These are phyloP conservation scores for Melanostigma gelatinosum DNA, from an alignment of 2,113 vertebrate species.

Conservation along the genomic window DNA sequence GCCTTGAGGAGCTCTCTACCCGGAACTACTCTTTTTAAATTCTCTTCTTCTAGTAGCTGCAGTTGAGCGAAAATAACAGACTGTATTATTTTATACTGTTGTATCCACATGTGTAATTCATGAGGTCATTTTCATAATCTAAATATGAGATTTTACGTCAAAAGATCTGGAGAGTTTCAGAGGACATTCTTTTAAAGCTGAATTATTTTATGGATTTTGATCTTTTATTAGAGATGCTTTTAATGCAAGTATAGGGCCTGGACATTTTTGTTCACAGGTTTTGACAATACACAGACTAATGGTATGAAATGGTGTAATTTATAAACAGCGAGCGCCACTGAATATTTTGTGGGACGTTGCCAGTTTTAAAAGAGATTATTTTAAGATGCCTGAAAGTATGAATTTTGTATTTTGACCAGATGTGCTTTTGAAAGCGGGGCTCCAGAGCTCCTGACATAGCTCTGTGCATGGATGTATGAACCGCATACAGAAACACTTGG, in stretches of 20 bases:
- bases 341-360: conserved; percentile 19
- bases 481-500: conserved; percentile 34
- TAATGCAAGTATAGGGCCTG: conserved; percentile 21
- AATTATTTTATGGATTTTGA: conserved; percentile 51
- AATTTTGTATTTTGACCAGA: conserved; percentile 17
- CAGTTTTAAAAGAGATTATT: conserved; percentile 46
- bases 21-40: conserved; percentile 14
- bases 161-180: conserved; percentile 19
- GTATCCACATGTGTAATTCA: conserved; percentile 29
- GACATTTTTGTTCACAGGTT: conserved; percentile 37
- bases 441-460: conserved; percentile 17
- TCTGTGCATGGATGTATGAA: conserved; percentile 52
- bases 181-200: conserved; percentile 30
- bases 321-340: conserved; percentile 11
- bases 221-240: conserved; percentile 42
- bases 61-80: conserved; percentile 22
- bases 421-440: conserved; percentile 10
- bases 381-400: conserved; percentile 35
- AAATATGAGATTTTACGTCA: conserved; percentile 14
- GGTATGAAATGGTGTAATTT: conserved; percentile 38
- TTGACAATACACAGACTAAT: conserved; percentile 20
- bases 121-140: not conserved
- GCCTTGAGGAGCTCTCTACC: conserved; percentile 36
- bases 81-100: conserved; percentile 26
- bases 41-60: conserved; percentile 14